phyloP scores from a whole-genome alignment of 1,140 invertebrate species.

The Eueides isabella region DNA sequence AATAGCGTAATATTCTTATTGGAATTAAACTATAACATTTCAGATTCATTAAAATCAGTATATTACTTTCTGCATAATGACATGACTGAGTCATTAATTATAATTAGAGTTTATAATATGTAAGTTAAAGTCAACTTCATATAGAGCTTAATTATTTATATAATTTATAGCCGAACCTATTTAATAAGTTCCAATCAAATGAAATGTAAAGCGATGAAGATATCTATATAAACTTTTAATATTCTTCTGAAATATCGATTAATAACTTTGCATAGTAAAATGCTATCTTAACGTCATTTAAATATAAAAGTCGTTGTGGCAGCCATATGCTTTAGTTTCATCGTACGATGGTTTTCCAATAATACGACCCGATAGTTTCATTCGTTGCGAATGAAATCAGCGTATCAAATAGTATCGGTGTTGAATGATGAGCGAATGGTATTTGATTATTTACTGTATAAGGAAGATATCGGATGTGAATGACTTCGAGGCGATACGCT shows the following conservation, averaged over 20 bases:
- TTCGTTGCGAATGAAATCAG: slow-evolving; percentile 36
- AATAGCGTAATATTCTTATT: slow-evolving; percentile 13
- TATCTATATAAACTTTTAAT: slow-evolving; percentile 37
- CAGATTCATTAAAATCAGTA: slow-evolving; percentile 9
- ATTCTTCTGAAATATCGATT: slow-evolving; percentile 23
- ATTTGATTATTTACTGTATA: slow-evolving; percentile 28
- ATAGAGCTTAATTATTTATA: slow-evolving; percentile 14
- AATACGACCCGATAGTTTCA: slow-evolving; percentile 41
- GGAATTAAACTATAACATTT: slow-evolving; percentile 8
- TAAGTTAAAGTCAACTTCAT: slow-evolving; percentile 13
- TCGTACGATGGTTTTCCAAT: slow-evolving; percentile 32
- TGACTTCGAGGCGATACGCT: slow-evolving; percentile 31
- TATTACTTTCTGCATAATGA: slow-evolving; percentile 6
- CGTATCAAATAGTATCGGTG: slow-evolving; percentile 18
- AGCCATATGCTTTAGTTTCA: slow-evolving; percentile 24
- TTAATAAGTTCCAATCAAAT: slow-evolving; percentile 21
- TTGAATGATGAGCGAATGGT: slow-evolving; percentile 3
- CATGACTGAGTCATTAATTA: slow-evolving; percentile 11
- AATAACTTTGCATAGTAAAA: slow-evolving; percentile 21
- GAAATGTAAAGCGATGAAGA: slow-evolving; percentile 40
- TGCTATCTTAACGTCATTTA: slow-evolving; percentile 31
- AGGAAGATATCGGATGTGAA: slow-evolving; percentile 15
- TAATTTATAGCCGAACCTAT: slow-evolving; percentile 21
- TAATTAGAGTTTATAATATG: slow-evolving; percentile 7
- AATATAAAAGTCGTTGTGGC: slow-evolving; percentile 34